Evolutionary conservation across 1,140 invertebrate species (phyloP).

Genomic region (Diachasmimorpha longicaudata): DNA sequence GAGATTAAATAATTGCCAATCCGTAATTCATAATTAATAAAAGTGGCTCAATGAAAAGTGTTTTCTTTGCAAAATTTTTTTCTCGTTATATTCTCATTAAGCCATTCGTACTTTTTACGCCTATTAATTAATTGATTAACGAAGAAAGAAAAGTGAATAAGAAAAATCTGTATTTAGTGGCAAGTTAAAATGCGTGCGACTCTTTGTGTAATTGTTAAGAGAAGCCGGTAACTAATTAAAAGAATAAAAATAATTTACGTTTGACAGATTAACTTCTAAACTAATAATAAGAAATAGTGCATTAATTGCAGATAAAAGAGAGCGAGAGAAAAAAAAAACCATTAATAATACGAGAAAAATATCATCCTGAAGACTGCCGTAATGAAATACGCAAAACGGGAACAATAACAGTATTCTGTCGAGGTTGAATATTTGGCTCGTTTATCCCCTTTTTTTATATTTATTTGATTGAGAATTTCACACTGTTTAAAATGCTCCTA

Average conservation of each 20-base stretch:
- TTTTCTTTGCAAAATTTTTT: neutral
- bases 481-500: neutral
- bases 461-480: neutral
- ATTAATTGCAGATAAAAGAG: neutral
- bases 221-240: neutral
- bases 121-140: neutral
- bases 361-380: slow-evolving; percentile 6
- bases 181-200: slow-evolving; percentile 3
- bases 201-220: slow-evolving; percentile 11
- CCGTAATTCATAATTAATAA: neutral
- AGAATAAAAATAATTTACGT: neutral
- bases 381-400: neutral
- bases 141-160: neutral
- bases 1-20: neutral
- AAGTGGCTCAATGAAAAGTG: neutral
- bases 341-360: neutral
- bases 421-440: slow-evolving; percentile 13
- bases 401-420: slow-evolving; percentile 9
- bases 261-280: slow-evolving; percentile 8
- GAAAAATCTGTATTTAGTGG: slow-evolving; percentile 6
- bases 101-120: neutral
- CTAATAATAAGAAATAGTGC: neutral
- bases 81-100: neutral
- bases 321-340: neutral
- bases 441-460: neutral